A percentile compares a stretch with the other conserved stretches of the same genome.
phyloP scores from a whole-genome alignment of 2,797 vertebrate species.

The Scomberomorus guttatus region DNA sequence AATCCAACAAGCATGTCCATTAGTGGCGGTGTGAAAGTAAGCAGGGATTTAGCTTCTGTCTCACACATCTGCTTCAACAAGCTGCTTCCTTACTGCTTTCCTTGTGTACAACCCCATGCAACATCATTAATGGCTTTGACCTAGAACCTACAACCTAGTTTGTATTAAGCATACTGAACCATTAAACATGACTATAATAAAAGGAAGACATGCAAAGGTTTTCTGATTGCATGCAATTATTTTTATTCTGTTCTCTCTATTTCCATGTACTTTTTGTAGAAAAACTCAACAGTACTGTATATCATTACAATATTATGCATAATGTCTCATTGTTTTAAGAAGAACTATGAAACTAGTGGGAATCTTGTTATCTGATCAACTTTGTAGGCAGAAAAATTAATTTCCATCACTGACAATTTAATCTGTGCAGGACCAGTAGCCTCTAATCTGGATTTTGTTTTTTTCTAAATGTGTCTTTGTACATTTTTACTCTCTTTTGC shows the following conservation, averaged over 20 bases:
- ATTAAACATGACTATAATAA: neutral
- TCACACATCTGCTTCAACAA: too few species aligned
- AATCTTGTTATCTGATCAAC: conserved; percentile 6
- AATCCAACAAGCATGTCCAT: too few species aligned
- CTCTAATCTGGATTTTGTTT: conserved; percentile 9
- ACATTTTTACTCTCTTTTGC: conserved; percentile 20
- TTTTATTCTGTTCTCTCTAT: neutral
- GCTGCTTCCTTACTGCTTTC: too few species aligned
- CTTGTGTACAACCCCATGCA: too few species aligned
- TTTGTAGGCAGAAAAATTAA: conserved; percentile 21
- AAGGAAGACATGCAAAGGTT: neutral
- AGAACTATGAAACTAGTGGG: neutral
- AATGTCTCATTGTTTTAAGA: neutral
- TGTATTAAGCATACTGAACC: neutral
- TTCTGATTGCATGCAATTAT: neutral
- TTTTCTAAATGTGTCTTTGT: neutral
- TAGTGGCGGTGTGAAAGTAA: too few species aligned
- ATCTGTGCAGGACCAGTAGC: conserved; percentile 20
- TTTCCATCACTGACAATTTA: conserved; percentile 17
- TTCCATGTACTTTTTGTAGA: neutral
- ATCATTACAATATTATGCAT: neutral
- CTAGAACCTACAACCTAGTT: too few species aligned
- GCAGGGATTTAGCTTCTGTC: too few species aligned
- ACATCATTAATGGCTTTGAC: neutral
- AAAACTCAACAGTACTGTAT: neutral